phyloP scores from a whole-genome alignment of 92 coral and sea anemone species.

The Epizoanthus scotinus region DNA sequence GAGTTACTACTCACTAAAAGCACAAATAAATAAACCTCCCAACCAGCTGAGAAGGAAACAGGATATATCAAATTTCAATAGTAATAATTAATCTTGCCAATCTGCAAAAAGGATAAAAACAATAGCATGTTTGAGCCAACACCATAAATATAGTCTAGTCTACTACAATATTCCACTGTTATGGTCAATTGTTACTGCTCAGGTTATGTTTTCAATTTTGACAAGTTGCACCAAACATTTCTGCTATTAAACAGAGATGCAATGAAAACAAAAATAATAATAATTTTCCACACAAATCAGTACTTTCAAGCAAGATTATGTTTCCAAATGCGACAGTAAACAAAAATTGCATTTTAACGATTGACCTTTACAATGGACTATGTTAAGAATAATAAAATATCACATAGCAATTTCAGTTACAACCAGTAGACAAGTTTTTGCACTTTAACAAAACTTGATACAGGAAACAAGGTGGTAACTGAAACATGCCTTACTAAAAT shows the following conservation, averaged over 20 bases:
- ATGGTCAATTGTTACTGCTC: neutral
- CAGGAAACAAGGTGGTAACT: conserved; percentile 13
- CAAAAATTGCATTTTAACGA: neutral
- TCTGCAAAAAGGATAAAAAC: too few relatives aligned
- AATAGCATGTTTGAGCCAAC: neutral
- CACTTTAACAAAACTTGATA: neutral
- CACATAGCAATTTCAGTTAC: conserved; percentile 10
- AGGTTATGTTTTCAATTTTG: too few relatives aligned
- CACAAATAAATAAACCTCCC: neutral
- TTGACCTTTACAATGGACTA: conserved; percentile 4
- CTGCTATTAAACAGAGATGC: too few relatives aligned
- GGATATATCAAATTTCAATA: neutral
- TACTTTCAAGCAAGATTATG: too few relatives aligned
- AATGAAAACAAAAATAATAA: neutral
- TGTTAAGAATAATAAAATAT: neutral
- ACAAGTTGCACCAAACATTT: too few relatives aligned
- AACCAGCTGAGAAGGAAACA: conserved; percentile 36
- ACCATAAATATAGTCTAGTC: neutral
- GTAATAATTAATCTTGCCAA: conserved; percentile 5
- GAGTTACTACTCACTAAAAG: too few relatives aligned
- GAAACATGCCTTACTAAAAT: conserved; percentile 8
- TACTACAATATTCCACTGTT: conserved; percentile 11
- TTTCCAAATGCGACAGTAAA: too few relatives aligned
- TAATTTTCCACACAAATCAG: too few relatives aligned
- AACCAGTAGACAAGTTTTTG: neutral